Percentiles rank a stretch among this genome's conserved stretches.
Conservation (phyloP, 1,140 invertebrate genomes). For the Bombus impatiens region DNA sequence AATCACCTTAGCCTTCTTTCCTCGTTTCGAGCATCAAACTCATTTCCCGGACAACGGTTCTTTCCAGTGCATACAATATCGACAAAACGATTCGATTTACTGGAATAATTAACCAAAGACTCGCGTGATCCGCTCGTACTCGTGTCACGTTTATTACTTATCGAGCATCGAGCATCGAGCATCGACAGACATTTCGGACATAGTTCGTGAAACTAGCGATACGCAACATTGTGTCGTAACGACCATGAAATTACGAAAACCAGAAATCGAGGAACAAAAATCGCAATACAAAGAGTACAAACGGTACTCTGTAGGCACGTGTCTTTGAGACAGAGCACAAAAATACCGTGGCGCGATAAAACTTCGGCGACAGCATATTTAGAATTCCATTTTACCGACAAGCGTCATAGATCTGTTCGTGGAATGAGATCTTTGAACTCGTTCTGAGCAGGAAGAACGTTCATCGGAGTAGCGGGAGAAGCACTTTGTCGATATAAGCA, state of each 20-base stretch:
- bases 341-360: slow-evolving; percentile 42
- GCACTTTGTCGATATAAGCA: background rate
- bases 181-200: background rate
- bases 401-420: slow-evolving; percentile 19
- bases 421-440: slow-evolving; percentile 55
- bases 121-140: slow-evolving; percentile 15
- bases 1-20: background rate
- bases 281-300: background rate
- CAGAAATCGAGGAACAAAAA: too few relatives aligned
- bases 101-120: background rate
- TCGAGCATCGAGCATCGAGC: slow-evolving; percentile 6
- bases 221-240: too few relatives aligned
- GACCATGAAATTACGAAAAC: too few relatives aligned
- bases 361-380: slow-evolving; percentile 41
- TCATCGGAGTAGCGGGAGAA: slow-evolving; percentile 9
- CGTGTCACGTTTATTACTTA: slow-evolving; percentile 19
- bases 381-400: slow-evolving; percentile 35
- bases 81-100: slow-evolving; percentile 19
- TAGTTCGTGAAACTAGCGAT: background rate
- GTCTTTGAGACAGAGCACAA: slow-evolving; percentile 19
- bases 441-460: slow-evolving; percentile 28
- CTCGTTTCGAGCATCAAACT: slow-evolving; percentile 19
- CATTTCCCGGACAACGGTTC: slow-evolving; percentile 11
- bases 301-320: background rate
- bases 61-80: background rate